A percentile compares a stretch with the other conserved stretches of the same genome.
phyloP scores from a whole-genome alignment of 2,888 invertebrate species.

The Drosophila vallismaia region DNA sequence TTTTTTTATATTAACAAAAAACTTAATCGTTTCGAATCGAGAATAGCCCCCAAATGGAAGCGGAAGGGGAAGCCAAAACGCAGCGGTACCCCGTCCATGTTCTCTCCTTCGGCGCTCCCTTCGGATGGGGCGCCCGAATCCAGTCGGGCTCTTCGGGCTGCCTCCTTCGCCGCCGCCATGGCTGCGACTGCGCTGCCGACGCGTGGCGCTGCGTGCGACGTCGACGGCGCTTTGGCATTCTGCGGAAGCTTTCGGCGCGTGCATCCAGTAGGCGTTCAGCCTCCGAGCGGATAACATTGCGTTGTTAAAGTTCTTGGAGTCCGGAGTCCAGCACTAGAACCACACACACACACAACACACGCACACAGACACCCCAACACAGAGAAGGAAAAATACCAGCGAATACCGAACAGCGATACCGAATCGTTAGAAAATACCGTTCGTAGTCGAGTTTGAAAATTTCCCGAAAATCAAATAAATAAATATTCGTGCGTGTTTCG shows the following conservation, averaged over 20 bases:
- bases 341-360: conserved; percentile 1
- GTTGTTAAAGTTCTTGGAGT: conserved; percentile 77
- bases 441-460: conserved; percentile 15
- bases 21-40: not conserved
- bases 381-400: conserved; percentile 28
- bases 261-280: conserved; percentile 84
- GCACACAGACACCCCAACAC: conserved; percentile 20
- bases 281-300: conserved; percentile 84
- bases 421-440: conserved; percentile 25
- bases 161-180: conserved; percentile 11
- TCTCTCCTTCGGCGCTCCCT: not conserved
- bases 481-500: conserved; percentile 14
- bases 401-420: conserved; percentile 19
- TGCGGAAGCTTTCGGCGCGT: conserved; percentile 72
- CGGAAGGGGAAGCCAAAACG: conserved; percentile 17
- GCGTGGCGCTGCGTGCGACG: conserved; percentile 32
- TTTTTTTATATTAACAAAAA: not conserved
- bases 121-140: not conserved
- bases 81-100: not conserved
- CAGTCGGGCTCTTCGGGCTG: conserved; percentile 22
- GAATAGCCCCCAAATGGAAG: not conserved
- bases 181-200: conserved; percentile 23
- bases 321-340: conserved; percentile 47
- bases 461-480: not conserved
- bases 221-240: conserved; percentile 40